phyloP scores from a whole-genome alignment of 2,888 invertebrate genomes.

The Monochamus alternatus region DNA sequence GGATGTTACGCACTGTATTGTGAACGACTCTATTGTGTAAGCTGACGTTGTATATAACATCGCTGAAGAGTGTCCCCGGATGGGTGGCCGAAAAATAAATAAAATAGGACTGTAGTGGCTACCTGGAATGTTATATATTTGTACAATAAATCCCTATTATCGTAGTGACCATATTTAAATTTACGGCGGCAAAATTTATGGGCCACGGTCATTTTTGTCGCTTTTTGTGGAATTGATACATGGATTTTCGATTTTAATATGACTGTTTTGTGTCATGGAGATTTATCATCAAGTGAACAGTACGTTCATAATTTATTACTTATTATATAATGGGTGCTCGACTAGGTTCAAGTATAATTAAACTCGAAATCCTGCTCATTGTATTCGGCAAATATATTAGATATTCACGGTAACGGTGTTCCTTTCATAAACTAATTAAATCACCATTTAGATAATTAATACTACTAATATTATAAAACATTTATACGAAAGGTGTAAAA shows the following conservation, averaged over 20 bases:
- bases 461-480: background rate
- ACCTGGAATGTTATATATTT: conserved; percentile 32
- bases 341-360: conserved; percentile 2
- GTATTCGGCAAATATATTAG: conserved; percentile 7
- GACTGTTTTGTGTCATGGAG: conserved; percentile 11
- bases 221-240: conserved; percentile 25
- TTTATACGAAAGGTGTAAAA: background rate
- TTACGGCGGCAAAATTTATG: conserved; percentile 31
- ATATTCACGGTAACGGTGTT: background rate
- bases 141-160: conserved; percentile 35
- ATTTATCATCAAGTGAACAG: conserved; percentile 15
- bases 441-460: background rate
- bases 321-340: background rate
- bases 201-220: conserved; percentile 15
- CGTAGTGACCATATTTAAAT: conserved; percentile 6
- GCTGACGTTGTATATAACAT: conserved; percentile 37
- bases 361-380: conserved; percentile 6
- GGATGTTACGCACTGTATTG: conserved; percentile 31
- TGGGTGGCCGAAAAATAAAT: conserved; percentile 38
- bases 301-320: conserved; percentile 18
- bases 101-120: conserved; percentile 27
- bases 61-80: conserved; percentile 28
- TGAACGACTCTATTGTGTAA: conserved; percentile 33
- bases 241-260: conserved; percentile 33
- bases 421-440: conserved; percentile 5